Evolutionary conservation across 1,140 invertebrate species (phyloP), one percentile per base, ranked within the genome.

Genomic region (Bombus polaris): DNA sequence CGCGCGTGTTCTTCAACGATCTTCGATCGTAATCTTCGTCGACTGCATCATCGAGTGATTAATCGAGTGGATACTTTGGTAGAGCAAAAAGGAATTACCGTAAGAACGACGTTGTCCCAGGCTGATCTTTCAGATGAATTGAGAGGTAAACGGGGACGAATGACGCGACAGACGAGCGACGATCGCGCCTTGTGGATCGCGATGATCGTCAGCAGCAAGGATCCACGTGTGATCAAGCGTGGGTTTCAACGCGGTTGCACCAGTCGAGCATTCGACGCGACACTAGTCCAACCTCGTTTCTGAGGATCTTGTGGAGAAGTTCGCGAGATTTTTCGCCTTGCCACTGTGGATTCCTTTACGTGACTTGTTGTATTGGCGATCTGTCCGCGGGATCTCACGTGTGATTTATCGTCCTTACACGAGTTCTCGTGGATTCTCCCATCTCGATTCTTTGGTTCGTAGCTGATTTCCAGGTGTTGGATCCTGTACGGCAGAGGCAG

Each of bases 221-320:
- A 78, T 86, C 87, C 78, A 80, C 85, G 81, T 66, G 76, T 32
- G 77, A 71, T 76, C 72, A 35, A 81, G 57, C 88, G 88, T 73
- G 77, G 88, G 44, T 75, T 75, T 75, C 77, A 81, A 44, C 85
- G 85, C 59, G 62, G 81, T 75, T 79, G 18, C 35, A n/a, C 25
- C 77, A 42, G 65, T 53, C 53, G 77, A 68, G 70, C 66, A n/a
- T 65, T 32, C 71, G 70, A 47, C 65, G 47, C 59, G 47, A 37
- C 65, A 28, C n/a, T 35, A 10, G 39, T 37, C 1, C 44, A 39
- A 22, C 66, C 32, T n/a, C 39, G 25, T 59, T 47, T 76, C 76
- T 87, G 85, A 89, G 81, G 6, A 83, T 22, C 6, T 22, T 53
- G 18, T 8, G 47, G 1, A 22, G 18, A 22, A 53, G 18, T 53